These are phyloP conservation scores for Elegia similella DNA, from an alignment of 2,888 invertebrate species.

Conservation along the genomic window DNA sequence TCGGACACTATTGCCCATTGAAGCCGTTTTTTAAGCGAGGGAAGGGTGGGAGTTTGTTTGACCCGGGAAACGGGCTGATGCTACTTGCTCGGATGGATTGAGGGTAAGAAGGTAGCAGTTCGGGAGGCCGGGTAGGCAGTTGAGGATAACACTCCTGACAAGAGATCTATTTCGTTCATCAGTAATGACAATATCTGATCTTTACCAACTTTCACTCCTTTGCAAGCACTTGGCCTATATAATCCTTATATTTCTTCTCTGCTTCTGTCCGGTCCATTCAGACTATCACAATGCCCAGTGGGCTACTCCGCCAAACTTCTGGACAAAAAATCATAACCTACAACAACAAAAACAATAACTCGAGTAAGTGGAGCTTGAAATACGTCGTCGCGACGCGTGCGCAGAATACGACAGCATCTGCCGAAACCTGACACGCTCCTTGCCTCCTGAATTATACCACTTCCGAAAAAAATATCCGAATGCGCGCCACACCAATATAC, in stretches of 20 bases:
- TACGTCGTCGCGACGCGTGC: constrained; percentile 53
- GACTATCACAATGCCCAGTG: constrained; percentile 3
- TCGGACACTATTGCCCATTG: too few relatives aligned
- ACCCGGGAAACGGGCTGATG: too few relatives aligned
- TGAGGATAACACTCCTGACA: too few relatives aligned
- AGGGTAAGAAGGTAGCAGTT: too few relatives aligned
- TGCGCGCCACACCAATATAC: constrained; percentile 32
- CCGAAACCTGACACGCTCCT: constrained; percentile 75
- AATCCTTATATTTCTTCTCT: not conserved
- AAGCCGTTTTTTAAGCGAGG: too few relatives aligned
- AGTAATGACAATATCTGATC: too few relatives aligned
- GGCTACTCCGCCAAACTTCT: constrained; percentile 13
- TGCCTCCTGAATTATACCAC: constrained; percentile 69
- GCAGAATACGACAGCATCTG: constrained; percentile 64
- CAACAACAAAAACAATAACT: constrained; percentile 26
- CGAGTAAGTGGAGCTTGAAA: constrained; percentile 41
- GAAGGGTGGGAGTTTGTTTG: too few relatives aligned
- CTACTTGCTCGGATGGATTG: too few relatives aligned
- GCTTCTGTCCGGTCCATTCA: not conserved
- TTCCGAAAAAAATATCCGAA: constrained; percentile 65
- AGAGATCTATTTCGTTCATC: too few relatives aligned
- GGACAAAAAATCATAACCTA: constrained; percentile 31
- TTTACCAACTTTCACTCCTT: too few relatives aligned
- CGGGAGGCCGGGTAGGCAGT: too few relatives aligned
- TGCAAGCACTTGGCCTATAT: not conserved